phyloP scores from a whole-genome alignment of 2,113 vertebrate species.

The Datnioides undecimradiatus region DNA sequence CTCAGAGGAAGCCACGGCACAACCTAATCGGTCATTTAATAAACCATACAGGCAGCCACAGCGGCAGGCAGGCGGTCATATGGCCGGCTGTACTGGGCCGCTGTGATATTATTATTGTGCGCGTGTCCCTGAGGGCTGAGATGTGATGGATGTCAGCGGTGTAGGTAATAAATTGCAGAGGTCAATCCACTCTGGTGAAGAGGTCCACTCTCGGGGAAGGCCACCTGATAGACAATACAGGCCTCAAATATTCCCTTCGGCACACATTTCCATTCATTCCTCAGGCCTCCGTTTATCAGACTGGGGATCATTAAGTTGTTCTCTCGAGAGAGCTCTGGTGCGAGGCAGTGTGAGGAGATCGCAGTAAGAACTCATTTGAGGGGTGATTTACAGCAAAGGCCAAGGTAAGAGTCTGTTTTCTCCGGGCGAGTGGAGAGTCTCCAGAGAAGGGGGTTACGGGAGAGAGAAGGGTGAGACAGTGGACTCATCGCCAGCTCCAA shows the following conservation, averaged over 20 bases:
- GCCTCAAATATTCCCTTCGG: conserved; percentile 51
- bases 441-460: conserved; percentile 18
- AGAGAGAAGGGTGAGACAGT: conserved; percentile 25
- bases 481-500: conserved; percentile 48
- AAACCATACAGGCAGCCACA: conserved; percentile 30
- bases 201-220: conserved; percentile 50
- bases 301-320: conserved; percentile 67
- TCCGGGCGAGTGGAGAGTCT: conserved; percentile 39
- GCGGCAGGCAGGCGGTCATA: conserved; percentile 20
- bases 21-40: conserved; percentile 42
- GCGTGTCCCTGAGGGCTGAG: conserved; percentile 55
- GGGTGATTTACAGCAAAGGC: conserved; percentile 63
- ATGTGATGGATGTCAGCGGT: conserved; percentile 64
- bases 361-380: conserved; percentile 56
- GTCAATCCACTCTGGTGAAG: conserved; percentile 72
- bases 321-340: conserved; percentile 59
- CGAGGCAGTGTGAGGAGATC: conserved; percentile 50
- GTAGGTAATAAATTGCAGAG: conserved; percentile 73
- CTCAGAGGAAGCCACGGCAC: conserved; percentile 16
- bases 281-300: conserved; percentile 54
- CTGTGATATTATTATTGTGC: conserved; percentile 58
- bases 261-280: conserved; percentile 57
- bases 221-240: conserved; percentile 60
- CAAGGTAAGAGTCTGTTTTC: conserved; percentile 60
- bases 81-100: neutral